Evolutionary conservation across 2,888 invertebrate species (phyloP).

Genomic region (Gnatocerus cornutus): DNA sequence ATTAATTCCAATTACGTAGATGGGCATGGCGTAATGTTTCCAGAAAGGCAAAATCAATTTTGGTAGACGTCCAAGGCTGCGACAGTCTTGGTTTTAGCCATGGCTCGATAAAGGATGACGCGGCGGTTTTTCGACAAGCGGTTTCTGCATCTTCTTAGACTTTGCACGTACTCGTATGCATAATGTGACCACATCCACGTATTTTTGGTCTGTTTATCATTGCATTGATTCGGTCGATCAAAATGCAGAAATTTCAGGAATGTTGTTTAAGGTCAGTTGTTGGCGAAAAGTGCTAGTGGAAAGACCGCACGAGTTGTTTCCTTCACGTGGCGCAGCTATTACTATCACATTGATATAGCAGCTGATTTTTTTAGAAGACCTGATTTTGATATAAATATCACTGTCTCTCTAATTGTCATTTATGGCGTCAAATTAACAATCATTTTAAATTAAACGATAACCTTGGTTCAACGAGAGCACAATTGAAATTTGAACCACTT

Average conservation of each 20-base stretch:
- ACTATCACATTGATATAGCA: not conserved
- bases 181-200: no score
- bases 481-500: not conserved
- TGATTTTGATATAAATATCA: no score
- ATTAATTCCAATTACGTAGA: constrained; percentile 32
- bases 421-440: no score
- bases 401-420: no score
- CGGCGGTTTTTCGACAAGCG: constrained; percentile 6
- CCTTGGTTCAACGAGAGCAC: not conserved
- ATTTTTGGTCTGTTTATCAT: no score
- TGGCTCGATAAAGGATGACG: constrained; percentile 7
- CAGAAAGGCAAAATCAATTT: constrained; percentile 19
- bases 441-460: not conserved
- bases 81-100: not conserved
- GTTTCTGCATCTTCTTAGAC: constrained; percentile 4
- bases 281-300: not conserved
- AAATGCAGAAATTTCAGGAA: no score
- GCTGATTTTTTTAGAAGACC: no score
- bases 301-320: not conserved
- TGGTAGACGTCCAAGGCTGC: constrained; percentile 8
- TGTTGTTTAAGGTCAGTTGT: not conserved
- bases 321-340: not conserved
- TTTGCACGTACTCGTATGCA: not conserved
- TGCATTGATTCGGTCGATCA: no score
- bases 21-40: constrained; percentile 17